Evolutionary conservation across 1,140 invertebrate genomes (phyloP).

Genomic region (Oncopodura yosiiana): DNA sequence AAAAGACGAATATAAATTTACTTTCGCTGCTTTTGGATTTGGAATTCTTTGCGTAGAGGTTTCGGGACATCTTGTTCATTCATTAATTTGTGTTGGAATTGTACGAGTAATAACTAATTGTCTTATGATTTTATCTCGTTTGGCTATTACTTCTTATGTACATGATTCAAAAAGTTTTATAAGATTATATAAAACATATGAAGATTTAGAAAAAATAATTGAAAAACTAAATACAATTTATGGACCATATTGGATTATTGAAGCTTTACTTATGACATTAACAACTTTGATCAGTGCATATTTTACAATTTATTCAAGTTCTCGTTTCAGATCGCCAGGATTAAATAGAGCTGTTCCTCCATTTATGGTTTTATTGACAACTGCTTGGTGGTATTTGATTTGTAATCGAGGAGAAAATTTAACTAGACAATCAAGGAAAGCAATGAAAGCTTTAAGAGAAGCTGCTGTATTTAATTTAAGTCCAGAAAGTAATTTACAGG

Average conservation of each 20-base stretch:
- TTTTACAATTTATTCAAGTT: slow-evolving; percentile 3
- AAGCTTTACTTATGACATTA: background rate
- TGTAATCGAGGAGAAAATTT: slow-evolving; percentile 3
- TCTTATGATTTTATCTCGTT: too few species aligned
- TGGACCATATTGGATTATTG: slow-evolving; percentile 2
- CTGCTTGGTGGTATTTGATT: background rate
- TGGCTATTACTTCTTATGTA: too few species aligned
- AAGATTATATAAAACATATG: background rate
- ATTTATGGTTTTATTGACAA: background rate
- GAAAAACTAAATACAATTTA: background rate
- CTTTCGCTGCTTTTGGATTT: too few species aligned
- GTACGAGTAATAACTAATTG: too few species aligned
- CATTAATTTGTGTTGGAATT: too few species aligned
- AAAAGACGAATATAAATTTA: too few species aligned
- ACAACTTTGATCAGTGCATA: slow-evolving; percentile 1
- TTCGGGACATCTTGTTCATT: too few species aligned
- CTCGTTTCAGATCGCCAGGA: too few species aligned
- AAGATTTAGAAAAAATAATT: background rate
- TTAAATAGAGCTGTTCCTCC: slow-evolving; percentile 3
- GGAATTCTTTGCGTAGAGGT: too few species aligned
- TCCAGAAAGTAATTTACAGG: background rate
- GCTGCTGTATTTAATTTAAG: slow-evolving; percentile 1
- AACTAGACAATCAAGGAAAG: background rate
- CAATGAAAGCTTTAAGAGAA: background rate
- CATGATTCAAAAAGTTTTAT: too few species aligned